Percentiles rank a stretch among this genome's conserved stretches.
Evolutionary conservation across 2,113 vertebrate genomes (phyloP).

Genomic region (Galeopterus variegatus): DNA sequence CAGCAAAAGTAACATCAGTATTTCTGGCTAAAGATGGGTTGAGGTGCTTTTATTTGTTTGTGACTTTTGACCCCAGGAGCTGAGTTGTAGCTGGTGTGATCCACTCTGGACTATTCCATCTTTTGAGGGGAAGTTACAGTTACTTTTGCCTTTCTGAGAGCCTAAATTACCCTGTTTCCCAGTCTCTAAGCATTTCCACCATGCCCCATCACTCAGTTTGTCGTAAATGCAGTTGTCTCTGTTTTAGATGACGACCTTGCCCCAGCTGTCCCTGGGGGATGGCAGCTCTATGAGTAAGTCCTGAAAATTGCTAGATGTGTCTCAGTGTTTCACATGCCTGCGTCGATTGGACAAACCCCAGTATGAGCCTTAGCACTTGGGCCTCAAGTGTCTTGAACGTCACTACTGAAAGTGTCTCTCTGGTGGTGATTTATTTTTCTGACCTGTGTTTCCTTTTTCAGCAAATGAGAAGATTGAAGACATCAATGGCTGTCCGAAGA

Average conservation of each 20-base stretch:
- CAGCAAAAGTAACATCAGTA: background rate
- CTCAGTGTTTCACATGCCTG: slow-evolving; percentile 86
- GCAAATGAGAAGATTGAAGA: slow-evolving; percentile 99
- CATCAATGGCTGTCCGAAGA: slow-evolving; percentile 99
- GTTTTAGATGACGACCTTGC: slow-evolving; percentile 85
- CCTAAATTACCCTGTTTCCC: background rate
- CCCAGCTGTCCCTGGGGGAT: slow-evolving; percentile 94
- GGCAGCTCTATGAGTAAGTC: slow-evolving; percentile 84
- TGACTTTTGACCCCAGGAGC: background rate
- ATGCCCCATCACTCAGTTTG: slow-evolving; percentile 54
- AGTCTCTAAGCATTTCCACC: slow-evolving; percentile 3
- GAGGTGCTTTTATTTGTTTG: background rate
- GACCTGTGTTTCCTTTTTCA: slow-evolving; percentile 87
- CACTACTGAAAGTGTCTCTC: slow-evolving; percentile 46
- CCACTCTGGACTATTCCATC: background rate
- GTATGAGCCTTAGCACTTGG: slow-evolving; percentile 67
- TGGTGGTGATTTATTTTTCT: slow-evolving; percentile 67
- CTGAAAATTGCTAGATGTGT: slow-evolving; percentile 83
- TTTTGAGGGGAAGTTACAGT: background rate
- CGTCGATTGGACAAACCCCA: slow-evolving; percentile 84
- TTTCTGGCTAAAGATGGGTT: background rate
- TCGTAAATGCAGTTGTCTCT: slow-evolving; percentile 92
- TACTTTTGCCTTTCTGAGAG: background rate
- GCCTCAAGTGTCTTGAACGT: slow-evolving; percentile 77
- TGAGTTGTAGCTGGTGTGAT: background rate